Base-by-base conservation (phyloP, 2,888 invertebrate species). In the Parnassius mnemosyne region DNA sequence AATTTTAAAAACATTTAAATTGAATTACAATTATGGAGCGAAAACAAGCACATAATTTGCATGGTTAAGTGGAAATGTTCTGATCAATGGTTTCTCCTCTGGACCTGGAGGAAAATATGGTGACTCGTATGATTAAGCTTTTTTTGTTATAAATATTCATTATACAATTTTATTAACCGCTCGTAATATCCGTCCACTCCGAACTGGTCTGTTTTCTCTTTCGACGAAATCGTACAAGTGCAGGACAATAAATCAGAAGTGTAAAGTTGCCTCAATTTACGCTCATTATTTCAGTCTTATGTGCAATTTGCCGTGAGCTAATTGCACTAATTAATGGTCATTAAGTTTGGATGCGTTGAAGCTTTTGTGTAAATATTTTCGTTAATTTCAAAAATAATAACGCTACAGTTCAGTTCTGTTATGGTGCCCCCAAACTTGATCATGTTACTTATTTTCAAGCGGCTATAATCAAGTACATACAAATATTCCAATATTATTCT, bases 211-310 rank as follows among this genome's bases (percentile, higher is more conserved):
- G 89, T 89, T 91, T 90, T 90, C 89, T 89, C 90, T 90, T 91
- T 90, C 89, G 85, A 71, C 88, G 90, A 89, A 91, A 85, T 86
- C 85, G 79, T 79, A 79, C 87, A 85, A 86, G 87, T 84, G 85
- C 85, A 82, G 78, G 82, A 88, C 87, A 89, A 90, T 91, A 91
- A 91, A 91, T 91, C 90, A 90, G 85, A 87, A 87, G 90, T 89
- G 90, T 87, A 89, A 89, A 91, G 89, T 85, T 83, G 85, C 82
- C 85, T 89, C 88, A 85, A 89, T 90, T 90, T 85, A 82, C 84
- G 83, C 87, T 89, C 89, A 90, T 91, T 91, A 91, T 88, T 85
- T 85, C 81, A 84, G 84, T 85, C 80, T 84, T 85, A 86, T 82
- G 85, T 83, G 85, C 84, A 90, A 90, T 91, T 91, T 89, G 87